These are phyloP conservation scores for Eupsilia transversa DNA, from an alignment of 2,888 invertebrate genomes.

Conservation along the genomic window DNA sequence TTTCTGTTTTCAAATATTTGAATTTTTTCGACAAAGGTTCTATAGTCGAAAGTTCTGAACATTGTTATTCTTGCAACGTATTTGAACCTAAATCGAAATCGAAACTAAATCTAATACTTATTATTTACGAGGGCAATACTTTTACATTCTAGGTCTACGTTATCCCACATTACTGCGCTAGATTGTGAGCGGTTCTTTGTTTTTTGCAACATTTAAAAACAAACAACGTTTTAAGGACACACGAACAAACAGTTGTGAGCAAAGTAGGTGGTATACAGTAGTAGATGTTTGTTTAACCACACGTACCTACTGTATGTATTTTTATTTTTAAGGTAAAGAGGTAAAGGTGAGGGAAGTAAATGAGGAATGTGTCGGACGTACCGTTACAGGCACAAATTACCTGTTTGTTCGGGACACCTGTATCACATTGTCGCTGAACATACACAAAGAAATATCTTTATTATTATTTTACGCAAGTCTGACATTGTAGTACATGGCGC, in stretches of 20 bases:
- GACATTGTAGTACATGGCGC: slow-evolving; percentile 3
- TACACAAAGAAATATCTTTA: slow-evolving; percentile 33
- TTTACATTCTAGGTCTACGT: slow-evolving; percentile 51
- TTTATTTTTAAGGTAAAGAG: slow-evolving; percentile 67
- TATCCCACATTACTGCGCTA: slow-evolving; percentile 52
- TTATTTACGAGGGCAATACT: slow-evolving; percentile 58
- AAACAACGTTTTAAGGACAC: slow-evolving; percentile 79
- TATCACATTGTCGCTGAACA: slow-evolving; percentile 44
- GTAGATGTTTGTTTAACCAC: slow-evolving; percentile 61
- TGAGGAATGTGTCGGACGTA: slow-evolving; percentile 70
- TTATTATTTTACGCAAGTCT: slow-evolving; percentile 21
- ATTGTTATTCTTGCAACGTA: slow-evolving; percentile 27
- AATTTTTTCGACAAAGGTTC: neutral
- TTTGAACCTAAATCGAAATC: slow-evolving; percentile 29
- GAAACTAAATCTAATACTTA: slow-evolving; percentile 53
- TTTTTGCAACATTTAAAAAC: slow-evolving; percentile 77
- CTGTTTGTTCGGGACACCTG: slow-evolving; percentile 68
- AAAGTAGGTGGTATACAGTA: slow-evolving; percentile 70
- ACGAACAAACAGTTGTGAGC: slow-evolving; percentile 72
- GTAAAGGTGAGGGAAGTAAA: too few species aligned
- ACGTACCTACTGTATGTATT: slow-evolving; percentile 58
- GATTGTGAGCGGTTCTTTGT: slow-evolving; percentile 56
- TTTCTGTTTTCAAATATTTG: neutral
- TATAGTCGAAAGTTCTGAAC: neutral
- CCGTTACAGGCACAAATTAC: slow-evolving; percentile 73